Evolutionary conservation across 2,888 invertebrate genomes (phyloP).

Genomic region (Flexamia atlantica): DNA sequence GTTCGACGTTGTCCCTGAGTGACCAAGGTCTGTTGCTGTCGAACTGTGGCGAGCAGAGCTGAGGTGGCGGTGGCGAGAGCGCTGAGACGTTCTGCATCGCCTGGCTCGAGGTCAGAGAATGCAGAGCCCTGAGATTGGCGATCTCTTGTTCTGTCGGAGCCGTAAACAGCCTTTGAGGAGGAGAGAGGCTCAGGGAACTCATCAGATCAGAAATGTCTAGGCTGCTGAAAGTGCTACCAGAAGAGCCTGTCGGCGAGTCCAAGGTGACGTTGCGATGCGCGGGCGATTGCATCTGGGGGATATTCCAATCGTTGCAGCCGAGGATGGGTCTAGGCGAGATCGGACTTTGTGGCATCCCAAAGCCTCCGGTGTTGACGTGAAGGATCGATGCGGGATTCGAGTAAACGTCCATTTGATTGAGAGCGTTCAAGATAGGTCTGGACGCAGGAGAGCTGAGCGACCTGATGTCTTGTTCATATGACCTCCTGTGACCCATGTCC

Average conservation of each 20-base stretch:
- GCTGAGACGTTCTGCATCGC: constrained; percentile 72
- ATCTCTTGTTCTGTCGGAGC: constrained; percentile 13
- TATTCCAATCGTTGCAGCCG: background rate
- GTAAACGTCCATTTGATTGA: background rate
- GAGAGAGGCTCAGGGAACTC: constrained; percentile 4
- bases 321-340: background rate
- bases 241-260: background rate
- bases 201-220: constrained; percentile 6
- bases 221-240: background rate
- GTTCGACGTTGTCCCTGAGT: background rate
- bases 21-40: background rate
- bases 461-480: background rate
- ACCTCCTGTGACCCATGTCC: background rate
- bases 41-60: background rate
- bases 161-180: background rate
- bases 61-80: constrained; percentile 69
- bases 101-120: background rate
- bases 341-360: background rate
- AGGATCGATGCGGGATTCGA: background rate
- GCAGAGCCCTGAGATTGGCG: background rate
- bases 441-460: background rate
- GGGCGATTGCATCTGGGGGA: background rate
- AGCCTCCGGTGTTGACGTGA: background rate
- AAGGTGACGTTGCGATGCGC: background rate
- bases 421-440: background rate